Percentiles rank a stretch among this genome's conserved stretches.
phyloP scores from a whole-genome alignment of 2,113 vertebrate species.

The Podarcis cretensis region DNA sequence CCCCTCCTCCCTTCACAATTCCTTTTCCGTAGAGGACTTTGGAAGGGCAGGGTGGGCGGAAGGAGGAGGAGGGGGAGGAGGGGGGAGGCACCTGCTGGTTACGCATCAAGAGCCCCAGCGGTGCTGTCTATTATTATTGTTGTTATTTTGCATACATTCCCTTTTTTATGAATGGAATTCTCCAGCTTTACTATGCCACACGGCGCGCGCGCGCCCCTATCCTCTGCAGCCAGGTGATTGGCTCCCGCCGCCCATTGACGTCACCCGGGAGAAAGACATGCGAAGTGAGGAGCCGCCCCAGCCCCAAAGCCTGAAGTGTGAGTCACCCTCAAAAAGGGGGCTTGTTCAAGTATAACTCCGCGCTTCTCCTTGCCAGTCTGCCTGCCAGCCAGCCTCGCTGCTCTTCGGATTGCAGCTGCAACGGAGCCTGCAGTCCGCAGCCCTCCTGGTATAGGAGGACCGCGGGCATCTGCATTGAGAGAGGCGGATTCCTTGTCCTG shows the following conservation, averaged over 20 bases:
- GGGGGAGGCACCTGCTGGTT: background rate
- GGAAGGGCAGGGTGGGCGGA: conserved; percentile 56
- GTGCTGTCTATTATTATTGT: rapidly evolving
- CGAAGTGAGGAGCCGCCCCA: background rate
- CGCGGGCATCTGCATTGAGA: background rate
- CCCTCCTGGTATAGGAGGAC: background rate
- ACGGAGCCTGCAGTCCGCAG: background rate
- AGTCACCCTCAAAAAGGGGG: conserved; percentile 10
- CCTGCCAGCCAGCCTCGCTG: background rate
- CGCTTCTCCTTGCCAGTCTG: background rate
- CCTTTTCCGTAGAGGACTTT: conserved; percentile 53
- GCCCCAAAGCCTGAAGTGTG: background rate
- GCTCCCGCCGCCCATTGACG: conserved; percentile 28
- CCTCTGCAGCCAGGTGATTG: background rate
- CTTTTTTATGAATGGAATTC: conserved; percentile 73
- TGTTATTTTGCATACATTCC: too few relatives aligned
- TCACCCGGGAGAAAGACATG: background rate
- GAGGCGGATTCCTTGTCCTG: background rate
- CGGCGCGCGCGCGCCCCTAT: conserved; percentile 13
- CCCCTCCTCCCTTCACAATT: background rate
- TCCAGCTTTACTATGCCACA: conserved; percentile 67
- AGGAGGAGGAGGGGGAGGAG: background rate
- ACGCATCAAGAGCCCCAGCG: background rate
- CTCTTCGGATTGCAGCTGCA: background rate
- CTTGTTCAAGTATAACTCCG: conserved; percentile 10